Base-by-base conservation (phyloP, 2,113 vertebrate genomes). In the Lepisosteus osseus region DNA sequence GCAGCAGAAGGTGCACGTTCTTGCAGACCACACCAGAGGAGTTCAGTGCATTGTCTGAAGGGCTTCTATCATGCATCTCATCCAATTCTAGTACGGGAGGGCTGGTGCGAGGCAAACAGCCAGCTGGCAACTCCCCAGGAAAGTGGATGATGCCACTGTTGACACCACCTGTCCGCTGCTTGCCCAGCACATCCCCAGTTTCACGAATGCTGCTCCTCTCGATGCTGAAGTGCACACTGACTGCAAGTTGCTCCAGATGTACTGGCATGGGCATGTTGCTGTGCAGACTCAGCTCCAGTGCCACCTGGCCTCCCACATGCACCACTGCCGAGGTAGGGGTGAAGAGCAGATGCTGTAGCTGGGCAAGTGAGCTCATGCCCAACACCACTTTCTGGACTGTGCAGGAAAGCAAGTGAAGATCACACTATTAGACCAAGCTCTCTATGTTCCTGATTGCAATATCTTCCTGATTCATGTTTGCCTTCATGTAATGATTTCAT, bases 201-300 rank as follows among this genome's bases (percentile, higher is more conserved):
- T 95, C 94, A 5, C 89, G 92, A 67, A 91, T 91, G 69, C 84
- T 95, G n/a, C 91, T 92, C 1, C 92, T 95, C 77, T 96, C 95
- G 1, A 93, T 45, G 79, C 90, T 93, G 76, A 97, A 95, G 88
- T 98, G 95, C 51, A 97, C 86, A 3, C 86, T 93, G 70, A 93
- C 85, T 3, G 90, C 82, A 2, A 98, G 81, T 71, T 98, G 93
- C 82, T 98, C 93, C 78, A 96, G 78, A 0, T 2, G 86, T 51
- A 99, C 88, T 0, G 95, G 83, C 7, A 96, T 69, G 0, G 97
- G 97, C 96, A 99, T 96, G 72, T 94, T 90, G 80, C 94, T 95
- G 70, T 82, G 88, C 68, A 99, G 72, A 0, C 87, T 92, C 76
- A 98, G 78, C 84, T 96, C 95, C 76, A 98, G 82, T 74, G 90